Conservation (phyloP, 2,888 invertebrate genomes). For the Diaprepes abbreviatus region DNA sequence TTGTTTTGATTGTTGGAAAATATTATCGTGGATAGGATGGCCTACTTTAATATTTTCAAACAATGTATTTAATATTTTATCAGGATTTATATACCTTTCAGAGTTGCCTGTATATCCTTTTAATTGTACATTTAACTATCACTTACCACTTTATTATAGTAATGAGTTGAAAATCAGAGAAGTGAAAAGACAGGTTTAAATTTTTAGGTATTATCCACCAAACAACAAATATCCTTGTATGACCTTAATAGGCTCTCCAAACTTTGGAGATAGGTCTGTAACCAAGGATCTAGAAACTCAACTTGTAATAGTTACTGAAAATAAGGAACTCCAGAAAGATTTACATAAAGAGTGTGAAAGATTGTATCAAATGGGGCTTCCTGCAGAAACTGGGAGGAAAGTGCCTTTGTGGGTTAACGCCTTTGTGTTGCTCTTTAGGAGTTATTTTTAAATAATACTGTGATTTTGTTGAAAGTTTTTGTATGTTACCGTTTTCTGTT, state of each 20-base stretch:
- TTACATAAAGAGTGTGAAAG: conserved; percentile 82
- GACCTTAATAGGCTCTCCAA: conserved; percentile 94
- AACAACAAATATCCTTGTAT: conserved; percentile 79
- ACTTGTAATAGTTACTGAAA: conserved; percentile 87
- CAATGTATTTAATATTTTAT: no score
- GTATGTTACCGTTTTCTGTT: no score
- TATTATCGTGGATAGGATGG: no score
- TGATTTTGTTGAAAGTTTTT: conserved; percentile 27
- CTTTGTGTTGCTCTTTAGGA: conserved; percentile 81
- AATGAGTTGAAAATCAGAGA: no score
- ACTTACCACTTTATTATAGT: no score
- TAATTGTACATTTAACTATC: no score
- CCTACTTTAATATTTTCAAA: no score
- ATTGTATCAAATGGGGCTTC: conserved; percentile 76
- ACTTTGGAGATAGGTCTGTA: conserved; percentile 93
- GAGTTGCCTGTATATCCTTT: no score
- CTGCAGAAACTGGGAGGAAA: conserved; percentile 76
- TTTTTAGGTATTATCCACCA: conserved; percentile 81
- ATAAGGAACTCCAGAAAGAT: conserved; percentile 73
- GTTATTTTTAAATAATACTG: conserved; percentile 62
- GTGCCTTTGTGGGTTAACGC: conserved; percentile 86
- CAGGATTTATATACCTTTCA: no score
- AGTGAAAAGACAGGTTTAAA: no score
- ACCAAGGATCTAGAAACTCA: conserved; percentile 95
- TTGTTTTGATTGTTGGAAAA: no score